Evolutionary conservation across 1,140 invertebrate genomes (phyloP), one percentile per base, ranked within the genome.

Genomic region (Thaumatotibia leucotreta): DNA sequence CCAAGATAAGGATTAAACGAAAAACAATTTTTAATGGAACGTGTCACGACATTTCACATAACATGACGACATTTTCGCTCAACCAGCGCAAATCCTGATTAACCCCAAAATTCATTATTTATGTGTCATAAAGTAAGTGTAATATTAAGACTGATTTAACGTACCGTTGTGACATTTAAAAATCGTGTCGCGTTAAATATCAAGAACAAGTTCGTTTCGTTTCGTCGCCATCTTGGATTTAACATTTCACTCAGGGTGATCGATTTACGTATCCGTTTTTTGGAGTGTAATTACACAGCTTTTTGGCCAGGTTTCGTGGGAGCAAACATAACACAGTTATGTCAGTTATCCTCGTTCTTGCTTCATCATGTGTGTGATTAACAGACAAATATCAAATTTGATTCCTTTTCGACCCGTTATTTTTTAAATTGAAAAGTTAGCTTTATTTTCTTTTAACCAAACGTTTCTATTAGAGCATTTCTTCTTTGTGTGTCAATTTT

Each of bases 151-250:
- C 10, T 29, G 23, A 27, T 58, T 58, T 27, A 27, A 58, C 11
- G 9, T 24, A 31, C n/a, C 52, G 27, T 27, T 58, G 23, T 58
- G 52, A 58, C 52, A 58, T 58, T 58, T 58, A 58, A 58, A 58
- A 29, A 27, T 27, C 52, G 52, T 58, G 52, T 20, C 52, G 23
- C 1, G 4, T 58, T 58, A 58, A 54, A 58, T 58, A 58, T 58
- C 52, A 58, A 22, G 52, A 27, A 58, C 52, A 17, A 27, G 52
- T 31, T 20, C 50, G 23, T 11, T 54, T n/a, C 6, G 0, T n/a
- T n/a, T n/a, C 33, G 14, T n/a, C 23, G 27, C 27, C 24, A 31
- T 31, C 14, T 31, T 31, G 27, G 24, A 14, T 31, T 52, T n/a
- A n/a, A 52, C 50, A 27, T 52, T 58, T 58, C 52, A 58, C 52